Evolutionary conservation across 2,888 invertebrate species (phyloP).

Genomic region (Tiliacea citrago): DNA sequence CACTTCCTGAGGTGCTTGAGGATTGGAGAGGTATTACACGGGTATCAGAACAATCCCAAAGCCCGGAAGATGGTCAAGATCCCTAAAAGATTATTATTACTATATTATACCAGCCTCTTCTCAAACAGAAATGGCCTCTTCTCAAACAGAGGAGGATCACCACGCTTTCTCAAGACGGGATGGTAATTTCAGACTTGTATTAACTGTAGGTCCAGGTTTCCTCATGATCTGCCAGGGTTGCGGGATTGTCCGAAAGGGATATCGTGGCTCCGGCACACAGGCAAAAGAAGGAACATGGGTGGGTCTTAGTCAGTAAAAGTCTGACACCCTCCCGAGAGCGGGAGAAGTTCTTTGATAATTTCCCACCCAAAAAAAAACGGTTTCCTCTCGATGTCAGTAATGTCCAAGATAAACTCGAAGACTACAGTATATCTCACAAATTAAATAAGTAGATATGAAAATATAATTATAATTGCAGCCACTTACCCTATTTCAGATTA

Average conservation of each 20-base stretch:
- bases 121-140: neutral
- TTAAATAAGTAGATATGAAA: neutral
- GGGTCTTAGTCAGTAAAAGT: no score
- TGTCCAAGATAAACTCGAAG: neutral
- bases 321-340: no score
- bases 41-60: no score
- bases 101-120: neutral
- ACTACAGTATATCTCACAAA: neutral
- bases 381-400: neutral
- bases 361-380: no score
- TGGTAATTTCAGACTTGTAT: neutral
- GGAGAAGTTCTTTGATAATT: no score
- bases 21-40: no score
- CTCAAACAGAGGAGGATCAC: neutral
- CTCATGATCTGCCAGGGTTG: no score
- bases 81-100: neutral
- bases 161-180: neutral
- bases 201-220: neutral
- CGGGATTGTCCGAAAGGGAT: no score
- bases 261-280: no score
- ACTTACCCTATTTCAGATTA: slow-evolving; percentile 50
- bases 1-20: no score
- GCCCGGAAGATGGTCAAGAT: no score
- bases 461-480: slow-evolving; percentile 1
- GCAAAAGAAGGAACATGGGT: no score